These are phyloP conservation scores for Paraescarpia echinospica DNA, from an alignment of 1,140 invertebrate genomes.

Conservation along the genomic window DNA sequence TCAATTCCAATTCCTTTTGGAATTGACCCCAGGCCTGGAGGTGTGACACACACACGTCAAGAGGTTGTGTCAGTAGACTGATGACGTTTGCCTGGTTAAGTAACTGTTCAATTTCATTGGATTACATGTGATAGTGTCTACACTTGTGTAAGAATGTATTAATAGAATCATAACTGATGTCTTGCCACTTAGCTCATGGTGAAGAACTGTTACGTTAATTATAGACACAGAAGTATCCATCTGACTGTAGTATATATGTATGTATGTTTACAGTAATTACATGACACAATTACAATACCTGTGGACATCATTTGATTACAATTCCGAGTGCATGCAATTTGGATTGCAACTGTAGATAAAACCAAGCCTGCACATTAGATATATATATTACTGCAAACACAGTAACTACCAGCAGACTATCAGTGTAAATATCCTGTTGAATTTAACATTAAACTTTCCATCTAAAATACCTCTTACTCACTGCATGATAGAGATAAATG, in stretches of 20 bases:
- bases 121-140: too few relatives aligned
- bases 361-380: background rate
- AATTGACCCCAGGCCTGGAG: too few relatives aligned
- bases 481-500: background rate
- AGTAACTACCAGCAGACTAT: too few relatives aligned
- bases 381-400: background rate
- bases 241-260: background rate
- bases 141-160: background rate
- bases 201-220: background rate
- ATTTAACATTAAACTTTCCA: background rate
- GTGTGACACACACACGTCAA: too few relatives aligned
- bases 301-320: background rate
- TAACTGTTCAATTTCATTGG: too few relatives aligned
- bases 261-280: background rate
- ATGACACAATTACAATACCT: background rate
- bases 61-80: too few relatives aligned
- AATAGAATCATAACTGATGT: background rate
- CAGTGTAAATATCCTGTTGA: background rate
- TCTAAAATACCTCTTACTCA: background rate
- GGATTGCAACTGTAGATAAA: background rate
- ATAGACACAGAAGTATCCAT: background rate
- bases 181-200: background rate
- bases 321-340: too few relatives aligned
- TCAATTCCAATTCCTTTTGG: too few relatives aligned
- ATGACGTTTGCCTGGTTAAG: too few relatives aligned